Conservation (phyloP, 2,113 vertebrate species). For the Triplophysa tibetana region DNA sequence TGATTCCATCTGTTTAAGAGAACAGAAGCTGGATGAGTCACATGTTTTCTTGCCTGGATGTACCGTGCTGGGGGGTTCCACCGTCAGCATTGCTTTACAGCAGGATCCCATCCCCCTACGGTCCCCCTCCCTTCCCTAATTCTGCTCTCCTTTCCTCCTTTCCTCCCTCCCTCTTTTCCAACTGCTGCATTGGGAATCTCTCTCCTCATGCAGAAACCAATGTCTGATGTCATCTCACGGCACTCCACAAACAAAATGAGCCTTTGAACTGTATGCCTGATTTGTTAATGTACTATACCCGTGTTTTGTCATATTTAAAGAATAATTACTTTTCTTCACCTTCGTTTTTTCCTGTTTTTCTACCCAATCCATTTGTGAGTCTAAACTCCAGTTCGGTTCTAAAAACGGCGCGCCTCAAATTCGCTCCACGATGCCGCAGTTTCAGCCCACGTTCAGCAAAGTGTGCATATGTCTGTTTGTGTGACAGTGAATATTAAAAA, state of each 20-base stretch:
- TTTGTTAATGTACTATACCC: not conserved
- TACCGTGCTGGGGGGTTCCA: conserved; percentile 53
- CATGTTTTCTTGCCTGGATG: conserved; percentile 41
- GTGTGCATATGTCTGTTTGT: conserved; percentile 1
- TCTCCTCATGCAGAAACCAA: conserved; percentile 33
- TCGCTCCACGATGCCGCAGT: not conserved
- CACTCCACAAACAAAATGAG: conserved; percentile 19
- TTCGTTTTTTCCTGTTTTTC: no score
- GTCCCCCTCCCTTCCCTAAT: not conserved
- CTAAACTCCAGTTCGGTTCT: not conserved
- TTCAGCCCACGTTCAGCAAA: not conserved
- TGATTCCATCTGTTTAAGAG: conserved; percentile 11
- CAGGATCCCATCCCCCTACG: conserved; percentile 36
- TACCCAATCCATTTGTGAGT: not conserved
- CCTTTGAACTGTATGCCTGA: not conserved
- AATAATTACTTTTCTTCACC: not conserved
- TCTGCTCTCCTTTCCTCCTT: conserved; percentile 16
- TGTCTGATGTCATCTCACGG: conserved; percentile 24
- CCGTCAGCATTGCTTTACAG: conserved; percentile 41
- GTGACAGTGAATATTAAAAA: not conserved
- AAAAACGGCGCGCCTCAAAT: not conserved
- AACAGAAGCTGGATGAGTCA: conserved; percentile 53
- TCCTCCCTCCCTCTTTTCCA: conserved; percentile 14
- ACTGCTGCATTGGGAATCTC: conserved; percentile 50
- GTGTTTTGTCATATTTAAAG: not conserved